These are phyloP conservation scores for Phymastichus coffea DNA, from an alignment of 1,140 invertebrate genomes.

Conservation along the genomic window DNA sequence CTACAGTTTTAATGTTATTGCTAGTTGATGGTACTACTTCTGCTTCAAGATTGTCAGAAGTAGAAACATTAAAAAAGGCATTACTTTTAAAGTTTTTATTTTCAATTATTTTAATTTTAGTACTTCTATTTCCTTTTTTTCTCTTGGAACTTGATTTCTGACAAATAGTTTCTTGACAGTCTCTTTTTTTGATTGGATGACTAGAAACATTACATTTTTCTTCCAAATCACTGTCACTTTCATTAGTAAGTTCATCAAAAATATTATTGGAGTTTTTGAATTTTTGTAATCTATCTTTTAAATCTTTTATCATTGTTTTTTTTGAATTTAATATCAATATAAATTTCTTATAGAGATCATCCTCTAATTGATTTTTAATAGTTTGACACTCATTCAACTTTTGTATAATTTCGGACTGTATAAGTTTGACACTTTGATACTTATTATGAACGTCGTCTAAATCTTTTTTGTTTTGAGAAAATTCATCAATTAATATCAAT, in stretches of 20 bases:
- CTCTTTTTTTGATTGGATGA: too few relatives aligned
- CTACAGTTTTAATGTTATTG: not conserved
- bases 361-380: slow-evolving; percentile 32
- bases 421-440: slow-evolving; percentile 27
- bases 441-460: slow-evolving; percentile 13
- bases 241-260: slow-evolving; percentile 32
- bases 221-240: slow-evolving; percentile 22
- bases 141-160: not conserved
- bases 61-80: too few relatives aligned
- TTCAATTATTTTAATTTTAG: not conserved
- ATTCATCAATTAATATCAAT: slow-evolving; percentile 22
- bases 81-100: not conserved
- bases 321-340: slow-evolving; percentile 36
- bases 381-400: slow-evolving; percentile 26
- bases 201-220: not conserved
- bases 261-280: slow-evolving; percentile 1
- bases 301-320: slow-evolving; percentile 34
- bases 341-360: slow-evolving; percentile 33
- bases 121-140: not conserved
- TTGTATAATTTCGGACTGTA: slow-evolving; percentile 10
- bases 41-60: not conserved
- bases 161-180: too few relatives aligned
- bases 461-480: slow-evolving; percentile 10
- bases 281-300: slow-evolving; percentile 19
- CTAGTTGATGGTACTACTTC: not conserved